Evolutionary conservation across 2,797 vertebrate genomes (phyloP).

Genomic region (Hypotaenidia okinawae): DNA sequence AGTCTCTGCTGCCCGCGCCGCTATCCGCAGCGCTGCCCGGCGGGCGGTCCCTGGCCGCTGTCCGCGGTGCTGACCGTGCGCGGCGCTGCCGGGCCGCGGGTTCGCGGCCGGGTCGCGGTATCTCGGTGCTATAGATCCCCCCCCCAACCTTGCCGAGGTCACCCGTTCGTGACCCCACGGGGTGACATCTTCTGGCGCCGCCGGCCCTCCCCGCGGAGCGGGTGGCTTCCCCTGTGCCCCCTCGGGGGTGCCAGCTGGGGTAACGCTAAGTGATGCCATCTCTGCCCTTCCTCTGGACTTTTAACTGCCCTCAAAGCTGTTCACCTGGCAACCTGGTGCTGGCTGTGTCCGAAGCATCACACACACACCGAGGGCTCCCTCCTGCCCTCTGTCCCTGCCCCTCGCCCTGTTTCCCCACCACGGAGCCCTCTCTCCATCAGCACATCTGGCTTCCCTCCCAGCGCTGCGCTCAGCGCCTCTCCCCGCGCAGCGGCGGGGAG

Average conservation of each 20-base stretch:
- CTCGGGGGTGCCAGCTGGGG: background rate
- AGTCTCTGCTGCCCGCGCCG: background rate
- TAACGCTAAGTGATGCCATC: rapidly evolving
- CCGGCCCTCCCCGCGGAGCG: constrained; percentile 45
- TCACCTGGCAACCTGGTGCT: background rate
- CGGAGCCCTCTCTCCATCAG: background rate
- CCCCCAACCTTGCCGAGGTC: constrained; percentile 27
- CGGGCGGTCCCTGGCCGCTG: too few relatives aligned
- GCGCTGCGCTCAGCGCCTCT: background rate
- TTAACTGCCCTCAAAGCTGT: background rate
- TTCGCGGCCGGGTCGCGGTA: constrained; percentile 68
- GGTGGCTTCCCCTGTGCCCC: background rate
- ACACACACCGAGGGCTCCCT: background rate
- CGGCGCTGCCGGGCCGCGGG: background rate
- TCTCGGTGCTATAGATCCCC: constrained; percentile 68
- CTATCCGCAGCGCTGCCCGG: background rate
- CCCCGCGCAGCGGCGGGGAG: background rate
- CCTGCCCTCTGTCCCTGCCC: rapidly evolving
- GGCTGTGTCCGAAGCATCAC: background rate
- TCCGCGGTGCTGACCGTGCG: background rate
- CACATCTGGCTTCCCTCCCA: background rate
- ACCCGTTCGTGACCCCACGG: constrained; percentile 63
- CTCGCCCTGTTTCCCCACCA: background rate
- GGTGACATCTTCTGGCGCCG: constrained; percentile 61
- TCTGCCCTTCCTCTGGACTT: background rate